Evolutionary conservation across 1,140 invertebrate species (phyloP).

Genomic region (Sesamia nonagrioides): DNA sequence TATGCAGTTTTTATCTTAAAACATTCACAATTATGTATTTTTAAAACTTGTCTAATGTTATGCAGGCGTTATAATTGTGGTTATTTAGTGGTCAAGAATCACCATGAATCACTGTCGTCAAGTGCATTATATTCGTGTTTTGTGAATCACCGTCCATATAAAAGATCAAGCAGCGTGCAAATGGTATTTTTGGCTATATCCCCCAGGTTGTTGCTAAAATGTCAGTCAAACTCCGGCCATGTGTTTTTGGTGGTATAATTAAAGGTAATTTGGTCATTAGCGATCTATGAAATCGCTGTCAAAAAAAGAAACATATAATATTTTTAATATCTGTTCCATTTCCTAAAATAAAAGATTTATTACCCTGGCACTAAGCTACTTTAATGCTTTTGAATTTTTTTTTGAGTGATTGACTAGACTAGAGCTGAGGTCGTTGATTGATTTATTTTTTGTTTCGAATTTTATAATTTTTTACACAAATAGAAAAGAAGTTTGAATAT

Average conservation of each 20-base stretch:
- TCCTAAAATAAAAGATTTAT: slow-evolving; percentile 30
- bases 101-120: slow-evolving; percentile 36
- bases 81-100: slow-evolving; percentile 33
- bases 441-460: slow-evolving; percentile 16
- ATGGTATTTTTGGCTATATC: slow-evolving; percentile 71
- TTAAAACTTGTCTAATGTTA: slow-evolving; percentile 29
- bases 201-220: slow-evolving; percentile 68
- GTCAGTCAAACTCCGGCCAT: slow-evolving; percentile 20
- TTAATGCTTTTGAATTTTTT: neutral
- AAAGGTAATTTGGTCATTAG: slow-evolving; percentile 57
- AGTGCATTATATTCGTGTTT: slow-evolving; percentile 42
- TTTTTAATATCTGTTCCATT: slow-evolving; percentile 18
- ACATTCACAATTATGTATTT: slow-evolving; percentile 39
- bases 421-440: slow-evolving; percentile 12
- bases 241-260: slow-evolving; percentile 50
- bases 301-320: neutral
- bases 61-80: slow-evolving; percentile 36
- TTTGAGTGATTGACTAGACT: neutral
- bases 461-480: slow-evolving; percentile 3
- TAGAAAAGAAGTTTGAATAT: neutral
- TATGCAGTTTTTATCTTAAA: slow-evolving; percentile 37
- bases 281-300: neutral
- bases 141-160: slow-evolving; percentile 29
- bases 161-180: slow-evolving; percentile 19
- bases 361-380: neutral